Evolutionary conservation across 2,888 invertebrate genomes (phyloP).

Genomic region (Laothoe populi): DNA sequence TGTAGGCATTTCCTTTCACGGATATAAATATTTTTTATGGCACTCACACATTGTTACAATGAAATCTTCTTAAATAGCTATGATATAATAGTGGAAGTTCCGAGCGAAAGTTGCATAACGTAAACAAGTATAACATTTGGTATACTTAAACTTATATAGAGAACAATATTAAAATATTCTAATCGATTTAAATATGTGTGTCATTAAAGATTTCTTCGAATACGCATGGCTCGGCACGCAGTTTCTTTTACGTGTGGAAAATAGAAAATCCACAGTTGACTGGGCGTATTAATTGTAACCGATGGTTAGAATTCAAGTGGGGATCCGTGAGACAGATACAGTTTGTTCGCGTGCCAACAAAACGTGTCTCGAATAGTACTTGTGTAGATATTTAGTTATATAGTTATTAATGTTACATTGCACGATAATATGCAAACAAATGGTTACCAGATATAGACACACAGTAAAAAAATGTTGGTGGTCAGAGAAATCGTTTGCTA

Average conservation of each 20-base stretch:
- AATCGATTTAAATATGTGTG: constrained; percentile 42
- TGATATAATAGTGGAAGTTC: constrained; percentile 8
- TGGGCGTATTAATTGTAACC: constrained; percentile 80
- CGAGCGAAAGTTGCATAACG: background rate
- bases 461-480: constrained; percentile 46
- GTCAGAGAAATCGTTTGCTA: constrained; percentile 68
- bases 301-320: constrained; percentile 78
- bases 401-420: constrained; percentile 52
- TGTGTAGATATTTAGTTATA: constrained; percentile 56
- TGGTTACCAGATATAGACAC: constrained; percentile 53
- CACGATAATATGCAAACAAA: constrained; percentile 60
- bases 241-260: constrained; percentile 85
- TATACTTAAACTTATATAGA: background rate
- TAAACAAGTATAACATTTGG: background rate
- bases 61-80: constrained; percentile 6
- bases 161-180: background rate
- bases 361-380: constrained; percentile 76
- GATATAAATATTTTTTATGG: constrained; percentile 37
- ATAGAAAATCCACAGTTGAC: constrained; percentile 84
- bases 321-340: constrained; percentile 71
- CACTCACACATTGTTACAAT: background rate
- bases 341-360: constrained; percentile 76
- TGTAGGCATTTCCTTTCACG: constrained; percentile 52
- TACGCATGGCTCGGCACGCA: constrained; percentile 68
- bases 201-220: constrained; percentile 72